Evolutionary conservation across 2,888 invertebrate genomes (phyloP).

Genomic region (Platycnemis pennipes): DNA sequence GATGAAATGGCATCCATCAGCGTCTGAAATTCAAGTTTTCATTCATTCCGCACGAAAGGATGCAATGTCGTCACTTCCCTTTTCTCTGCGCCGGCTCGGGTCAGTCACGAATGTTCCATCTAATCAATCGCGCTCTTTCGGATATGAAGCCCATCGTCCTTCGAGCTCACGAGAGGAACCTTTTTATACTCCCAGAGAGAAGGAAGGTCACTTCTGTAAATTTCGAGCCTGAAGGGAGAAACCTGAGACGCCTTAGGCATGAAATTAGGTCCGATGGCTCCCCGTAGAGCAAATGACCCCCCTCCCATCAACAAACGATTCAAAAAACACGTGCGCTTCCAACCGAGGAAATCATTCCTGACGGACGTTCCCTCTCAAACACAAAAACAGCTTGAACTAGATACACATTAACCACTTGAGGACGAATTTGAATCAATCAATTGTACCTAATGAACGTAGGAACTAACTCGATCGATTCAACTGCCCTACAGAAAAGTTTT

Average conservation of each 20-base stretch:
- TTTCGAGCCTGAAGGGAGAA: not conserved
- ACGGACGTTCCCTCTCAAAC: too few relatives aligned
- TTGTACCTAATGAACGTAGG: too few relatives aligned
- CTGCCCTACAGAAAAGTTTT: too few relatives aligned
- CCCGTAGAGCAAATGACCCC: not conserved
- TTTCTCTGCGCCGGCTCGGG: not conserved
- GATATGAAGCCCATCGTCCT: not conserved
- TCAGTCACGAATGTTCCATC: not conserved
- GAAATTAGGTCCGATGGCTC: not conserved
- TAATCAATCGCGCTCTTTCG: not conserved
- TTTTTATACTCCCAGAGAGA: too few relatives aligned
- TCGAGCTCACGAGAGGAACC: not conserved
- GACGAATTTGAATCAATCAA: too few relatives aligned
- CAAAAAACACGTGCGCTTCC: not conserved
- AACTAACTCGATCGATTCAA: too few relatives aligned
- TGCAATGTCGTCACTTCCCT: not conserved
- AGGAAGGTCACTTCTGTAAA: not conserved
- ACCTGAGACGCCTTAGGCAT: not conserved
- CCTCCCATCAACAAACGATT: not conserved
- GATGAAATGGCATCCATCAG: not conserved
- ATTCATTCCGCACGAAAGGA: slow-evolving; percentile 30
- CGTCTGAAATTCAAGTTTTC: not conserved
- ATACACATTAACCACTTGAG: too few relatives aligned
- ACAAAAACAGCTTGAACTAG: too few relatives aligned
- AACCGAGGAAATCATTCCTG: too few relatives aligned